These are phyloP conservation scores for Platypus cylindrus DNA, from an alignment of 2,888 invertebrate genomes.

Conservation along the genomic window DNA sequence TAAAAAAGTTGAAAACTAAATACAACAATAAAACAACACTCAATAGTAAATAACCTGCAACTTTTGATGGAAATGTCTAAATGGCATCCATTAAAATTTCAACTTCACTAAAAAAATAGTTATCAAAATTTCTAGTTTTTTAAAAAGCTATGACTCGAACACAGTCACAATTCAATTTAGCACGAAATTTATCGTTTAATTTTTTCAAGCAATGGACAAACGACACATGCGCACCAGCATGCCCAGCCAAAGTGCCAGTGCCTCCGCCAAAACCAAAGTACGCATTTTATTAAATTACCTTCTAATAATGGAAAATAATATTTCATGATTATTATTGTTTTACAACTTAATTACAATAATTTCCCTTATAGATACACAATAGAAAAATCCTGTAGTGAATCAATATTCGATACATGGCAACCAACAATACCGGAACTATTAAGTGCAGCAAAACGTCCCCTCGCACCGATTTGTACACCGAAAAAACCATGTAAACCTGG, in stretches of 20 bases:
- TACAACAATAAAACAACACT: background rate
- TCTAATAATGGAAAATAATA: no score
- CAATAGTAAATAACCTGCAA: background rate
- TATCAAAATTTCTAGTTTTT: no score
- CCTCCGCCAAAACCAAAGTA: conserved; percentile 5
- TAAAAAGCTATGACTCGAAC: no score
- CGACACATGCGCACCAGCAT: conserved; percentile 4
- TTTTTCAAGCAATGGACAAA: conserved; percentile 2
- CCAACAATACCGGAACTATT: conserved; percentile 20
- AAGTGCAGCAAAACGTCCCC: no score
- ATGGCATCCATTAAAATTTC: no score
- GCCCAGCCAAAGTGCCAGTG: background rate
- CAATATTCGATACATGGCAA: conserved; percentile 21
- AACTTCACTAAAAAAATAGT: no score
- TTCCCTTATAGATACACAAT: conserved; percentile 13
- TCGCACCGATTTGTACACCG: background rate
- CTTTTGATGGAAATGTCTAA: background rate
- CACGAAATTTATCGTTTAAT: conserved; percentile 2
- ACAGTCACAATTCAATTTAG: no score
- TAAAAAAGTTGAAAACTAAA: background rate
- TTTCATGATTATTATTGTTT: no score
- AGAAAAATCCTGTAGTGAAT: conserved; percentile 20
- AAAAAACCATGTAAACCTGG: conserved; percentile 8
- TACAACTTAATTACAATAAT: background rate
- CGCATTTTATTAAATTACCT: no score